Conservation (phyloP, 2,888 invertebrate genomes). For the Nephrotoma appendiculata region DNA sequence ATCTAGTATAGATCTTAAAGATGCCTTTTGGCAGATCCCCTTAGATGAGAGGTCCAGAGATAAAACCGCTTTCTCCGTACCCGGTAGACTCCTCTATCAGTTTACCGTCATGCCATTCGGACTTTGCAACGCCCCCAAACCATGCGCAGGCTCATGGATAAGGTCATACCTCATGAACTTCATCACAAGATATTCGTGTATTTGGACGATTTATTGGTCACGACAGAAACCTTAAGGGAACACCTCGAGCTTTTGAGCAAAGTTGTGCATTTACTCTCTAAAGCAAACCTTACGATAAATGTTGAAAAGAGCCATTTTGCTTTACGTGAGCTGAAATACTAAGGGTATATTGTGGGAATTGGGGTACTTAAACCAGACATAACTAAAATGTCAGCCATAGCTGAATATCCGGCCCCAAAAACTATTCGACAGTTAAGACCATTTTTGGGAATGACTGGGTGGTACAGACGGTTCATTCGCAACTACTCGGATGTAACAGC, state of each 20-base stretch:
- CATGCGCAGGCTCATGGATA: slow-evolving; percentile 9
- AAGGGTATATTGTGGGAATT: too few relatives aligned
- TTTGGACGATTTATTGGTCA: neutral
- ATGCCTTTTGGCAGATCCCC: too few relatives aligned
- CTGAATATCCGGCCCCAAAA: too few relatives aligned
- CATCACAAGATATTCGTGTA: slow-evolving; percentile 8
- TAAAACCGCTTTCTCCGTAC: too few relatives aligned
- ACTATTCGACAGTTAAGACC: neutral
- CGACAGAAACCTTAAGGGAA: neutral
- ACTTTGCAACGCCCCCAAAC: slow-evolving; percentile 4
- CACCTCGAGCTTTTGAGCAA: neutral
- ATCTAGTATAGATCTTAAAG: too few relatives aligned
- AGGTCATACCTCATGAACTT: slow-evolving; percentile 1
- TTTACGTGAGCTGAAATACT: neutral
- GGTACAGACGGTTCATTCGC: neutral
- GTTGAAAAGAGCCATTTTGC: neutral
- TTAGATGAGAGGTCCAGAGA: too few relatives aligned
- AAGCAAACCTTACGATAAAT: neutral
- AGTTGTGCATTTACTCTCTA: neutral
- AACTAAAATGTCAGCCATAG: too few relatives aligned
- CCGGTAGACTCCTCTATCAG: too few relatives aligned
- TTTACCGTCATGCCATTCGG: too few relatives aligned
- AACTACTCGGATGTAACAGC: neutral
- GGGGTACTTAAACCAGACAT: too few relatives aligned
- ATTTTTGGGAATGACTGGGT: neutral